Evolutionary conservation across 2,797 vertebrate genomes (phyloP), one percentile per base, ranked within the genome.

Genomic region (Esox masquinongy): DNA sequence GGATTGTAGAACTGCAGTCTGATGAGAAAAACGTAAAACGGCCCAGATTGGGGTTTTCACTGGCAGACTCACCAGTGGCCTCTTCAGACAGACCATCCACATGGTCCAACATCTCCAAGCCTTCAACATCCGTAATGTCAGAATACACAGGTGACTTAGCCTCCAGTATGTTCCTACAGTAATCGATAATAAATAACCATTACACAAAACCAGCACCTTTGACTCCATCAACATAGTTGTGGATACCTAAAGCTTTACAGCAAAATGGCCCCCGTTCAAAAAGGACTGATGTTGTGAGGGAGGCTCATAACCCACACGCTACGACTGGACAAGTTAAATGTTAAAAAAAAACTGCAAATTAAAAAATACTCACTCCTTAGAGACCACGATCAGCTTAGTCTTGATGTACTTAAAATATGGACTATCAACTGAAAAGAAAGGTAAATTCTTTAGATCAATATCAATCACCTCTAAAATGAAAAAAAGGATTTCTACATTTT

Each of bases 371-470:
- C 89, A 95, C 94, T 94, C 92, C 78, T 91, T 92, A n/a, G 93
- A 90, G 36, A 95, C 89, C 77, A 95, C 93, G 75, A 95, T 69
- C 82, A 95, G 85, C 82, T 93, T 94, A 85, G 93, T 94, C 87
- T 87, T 93, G 86, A 95, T 93, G 90, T 95, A 95, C 68, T 88
- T 88, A 14, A 91, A 47, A 83, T 93, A 94, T 29, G 88, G 91
- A 75, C 82, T 94, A 51, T 89, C 74, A 73, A 73, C 94, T 95
- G 89, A 75, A 91, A 92, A 88, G 16, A 86, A 76, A 17, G 6
- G 39, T 69, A 79, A 43, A 73, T 51, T 47, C 53, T 72, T 49
- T 29, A 64, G 34, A 63, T 72, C 15, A 22, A 39, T 39, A 59
- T 36, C 17, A 53, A 19, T 70, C 31, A 68, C 4, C 36, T 67